Conservation (phyloP, 2,888 invertebrate species). For the Hyppa rectilinea region DNA sequence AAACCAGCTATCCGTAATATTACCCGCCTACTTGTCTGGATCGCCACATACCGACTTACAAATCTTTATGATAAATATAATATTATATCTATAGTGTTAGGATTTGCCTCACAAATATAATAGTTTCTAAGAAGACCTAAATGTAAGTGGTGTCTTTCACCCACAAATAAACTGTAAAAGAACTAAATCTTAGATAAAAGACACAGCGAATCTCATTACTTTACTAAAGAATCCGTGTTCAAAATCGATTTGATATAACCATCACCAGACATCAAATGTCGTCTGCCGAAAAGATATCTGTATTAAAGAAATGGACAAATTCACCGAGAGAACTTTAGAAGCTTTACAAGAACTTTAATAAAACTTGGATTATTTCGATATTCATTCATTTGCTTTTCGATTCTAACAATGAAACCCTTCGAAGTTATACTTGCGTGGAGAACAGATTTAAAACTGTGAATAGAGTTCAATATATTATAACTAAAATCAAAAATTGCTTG, state of each 20-base stretch:
- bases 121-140: neutral
- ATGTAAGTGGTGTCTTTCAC: neutral
- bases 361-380: constrained; percentile 11
- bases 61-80: neutral
- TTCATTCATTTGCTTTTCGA: constrained; percentile 30
- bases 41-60: neutral
- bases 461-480: constrained; percentile 22
- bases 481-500: constrained; percentile 30
- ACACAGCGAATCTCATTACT: neutral
- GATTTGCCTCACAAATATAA: neutral
- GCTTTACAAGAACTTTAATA: constrained; percentile 12
- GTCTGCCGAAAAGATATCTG: neutral
- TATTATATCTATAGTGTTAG: neutral
- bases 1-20: constrained; percentile 22
- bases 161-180: neutral
- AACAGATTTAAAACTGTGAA: constrained; percentile 21
- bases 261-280: constrained; percentile 10
- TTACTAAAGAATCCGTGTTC: constrained; percentile 2
- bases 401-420: constrained; percentile 22
- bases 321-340: neutral
- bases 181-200: neutral
- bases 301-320: neutral
- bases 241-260: constrained; percentile 16
- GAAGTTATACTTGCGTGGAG: neutral
- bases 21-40: constrained; percentile 17